Base-by-base conservation (phyloP, 2,797 vertebrate genomes). In the Peromyscus attwateri region DNA sequence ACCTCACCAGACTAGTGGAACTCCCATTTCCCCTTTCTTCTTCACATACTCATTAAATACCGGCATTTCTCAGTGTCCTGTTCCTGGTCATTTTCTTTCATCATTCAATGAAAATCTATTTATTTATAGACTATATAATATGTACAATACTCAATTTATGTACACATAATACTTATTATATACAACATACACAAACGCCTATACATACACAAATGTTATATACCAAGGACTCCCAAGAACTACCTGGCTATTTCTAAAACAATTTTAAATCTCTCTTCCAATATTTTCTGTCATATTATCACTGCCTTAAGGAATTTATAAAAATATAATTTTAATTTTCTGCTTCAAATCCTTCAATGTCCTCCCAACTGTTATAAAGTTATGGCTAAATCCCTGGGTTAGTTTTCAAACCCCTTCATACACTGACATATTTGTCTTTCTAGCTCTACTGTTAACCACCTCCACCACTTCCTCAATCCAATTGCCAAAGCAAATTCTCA, bases 321-420 rank as follows among this genome's bases (percentile, higher is more conserved):
- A 89, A 89, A 96, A 93, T 40, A 43, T 55, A 92, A 94, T 52
- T 71, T 92, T 40, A 95, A 77, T 66, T 80, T 95, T 97, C 81
- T 95, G 49, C 37, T 94, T 94, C 84, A 84, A 93, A 71, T 80
- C 85, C 29, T 76, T 90, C 31, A 55, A 0, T 85, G 55, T 82
- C 40, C 71, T 19, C 81, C 76, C 21, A 2, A 6, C 0, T 66
- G 12, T 84, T 92, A 91, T 52, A 64, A 87, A 34, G 62, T 77
- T 52, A 85, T 73, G 23, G 75, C 57, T 71, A 88, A 68, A 66
- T 17, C 57, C 49, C 37, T 57, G 4, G 29, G 62, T 84, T 66
- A 76, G 73, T 27, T 31, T 55, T 80, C 75, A 95, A 76, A 52
- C 0, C 64, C 57, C 34, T 90, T 76, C 94, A 80, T 60, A 23